A percentile compares a stretch with the other conserved stretches of the same genome.
phyloP scores from a whole-genome alignment of 1,140 invertebrate genomes.

The Cydia pomonella region DNA sequence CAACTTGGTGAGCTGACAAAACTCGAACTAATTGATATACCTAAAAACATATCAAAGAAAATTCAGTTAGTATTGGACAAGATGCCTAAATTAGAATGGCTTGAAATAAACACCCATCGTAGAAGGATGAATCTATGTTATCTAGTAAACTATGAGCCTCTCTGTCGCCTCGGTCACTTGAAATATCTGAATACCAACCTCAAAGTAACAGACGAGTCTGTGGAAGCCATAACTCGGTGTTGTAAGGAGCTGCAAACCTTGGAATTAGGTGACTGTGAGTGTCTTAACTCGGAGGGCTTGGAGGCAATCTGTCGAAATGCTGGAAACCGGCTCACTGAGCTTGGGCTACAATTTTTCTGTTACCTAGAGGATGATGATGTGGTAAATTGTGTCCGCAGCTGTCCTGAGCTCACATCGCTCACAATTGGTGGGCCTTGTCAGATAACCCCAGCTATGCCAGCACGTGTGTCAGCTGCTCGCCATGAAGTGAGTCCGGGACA shows the following conservation, averaged over 20 bases:
- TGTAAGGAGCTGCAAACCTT: neutral
- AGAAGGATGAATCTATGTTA: neutral
- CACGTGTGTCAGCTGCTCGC: neutral
- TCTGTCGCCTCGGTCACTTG: neutral
- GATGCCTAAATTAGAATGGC: neutral
- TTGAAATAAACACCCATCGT: neutral
- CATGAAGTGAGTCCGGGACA: neutral
- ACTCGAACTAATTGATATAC: neutral
- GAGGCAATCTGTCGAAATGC: neutral
- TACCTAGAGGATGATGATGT: neutral
- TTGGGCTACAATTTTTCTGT: neutral
- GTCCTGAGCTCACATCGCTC: neutral
- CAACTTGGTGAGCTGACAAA: neutral
- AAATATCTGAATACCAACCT: neutral
- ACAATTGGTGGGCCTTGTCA: neutral
- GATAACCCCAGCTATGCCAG: neutral
- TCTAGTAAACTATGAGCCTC: neutral
- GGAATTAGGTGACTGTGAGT: neutral
- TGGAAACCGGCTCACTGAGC: neutral
- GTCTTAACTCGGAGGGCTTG: neutral
- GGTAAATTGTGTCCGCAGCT: neutral
- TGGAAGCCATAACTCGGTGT: neutral
- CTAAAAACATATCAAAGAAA: neutral
- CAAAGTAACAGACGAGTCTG: neutral
- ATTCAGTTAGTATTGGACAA: neutral